A percentile compares a stretch with the other conserved stretches of the same genome.
These are phyloP conservation scores for Plagodis pulveraria DNA, from an alignment of 2,888 invertebrate species.

Conservation along the genomic window DNA sequence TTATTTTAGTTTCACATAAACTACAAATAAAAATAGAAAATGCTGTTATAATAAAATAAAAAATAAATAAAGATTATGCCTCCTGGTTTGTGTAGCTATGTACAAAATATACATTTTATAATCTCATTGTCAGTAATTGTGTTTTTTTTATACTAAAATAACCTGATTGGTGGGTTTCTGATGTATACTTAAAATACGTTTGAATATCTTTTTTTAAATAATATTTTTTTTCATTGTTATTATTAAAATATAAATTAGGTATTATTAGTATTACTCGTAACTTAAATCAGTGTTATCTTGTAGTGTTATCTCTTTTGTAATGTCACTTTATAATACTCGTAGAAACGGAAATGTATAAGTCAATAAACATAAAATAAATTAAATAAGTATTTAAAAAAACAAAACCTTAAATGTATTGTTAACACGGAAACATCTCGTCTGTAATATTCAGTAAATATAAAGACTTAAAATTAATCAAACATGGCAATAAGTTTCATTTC, in stretches of 20 bases:
- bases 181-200: conserved; percentile 12
- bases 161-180: conserved; percentile 57
- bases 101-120: conserved; percentile 76
- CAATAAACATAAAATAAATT: too few relatives aligned
- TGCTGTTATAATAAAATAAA: conserved; percentile 53
- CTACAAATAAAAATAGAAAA: conserved; percentile 66
- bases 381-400: too few relatives aligned
- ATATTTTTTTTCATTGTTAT: background rate
- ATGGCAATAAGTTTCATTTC: conserved; percentile 58
- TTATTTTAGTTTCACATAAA: conserved; percentile 66
- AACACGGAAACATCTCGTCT: conserved; percentile 9
- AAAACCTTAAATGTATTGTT: conserved; percentile 2
- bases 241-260: background rate
- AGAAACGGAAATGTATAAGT: too few relatives aligned
- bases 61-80: conserved; percentile 77
- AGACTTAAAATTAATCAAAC: conserved; percentile 53
- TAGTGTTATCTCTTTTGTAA: too few relatives aligned
- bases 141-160: conserved; percentile 28
- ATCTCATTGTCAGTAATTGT: conserved; percentile 37
- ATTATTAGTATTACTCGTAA: background rate
- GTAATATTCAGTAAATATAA: conserved; percentile 30
- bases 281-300: too few relatives aligned
- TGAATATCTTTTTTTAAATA: background rate
- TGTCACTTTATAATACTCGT: too few relatives aligned
- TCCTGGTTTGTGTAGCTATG: conserved; percentile 72